Evolutionary conservation across 2,797 vertebrate species (phyloP), one percentile per base, ranked within the genome.

Genomic region (Nannoperca obscura): DNA sequence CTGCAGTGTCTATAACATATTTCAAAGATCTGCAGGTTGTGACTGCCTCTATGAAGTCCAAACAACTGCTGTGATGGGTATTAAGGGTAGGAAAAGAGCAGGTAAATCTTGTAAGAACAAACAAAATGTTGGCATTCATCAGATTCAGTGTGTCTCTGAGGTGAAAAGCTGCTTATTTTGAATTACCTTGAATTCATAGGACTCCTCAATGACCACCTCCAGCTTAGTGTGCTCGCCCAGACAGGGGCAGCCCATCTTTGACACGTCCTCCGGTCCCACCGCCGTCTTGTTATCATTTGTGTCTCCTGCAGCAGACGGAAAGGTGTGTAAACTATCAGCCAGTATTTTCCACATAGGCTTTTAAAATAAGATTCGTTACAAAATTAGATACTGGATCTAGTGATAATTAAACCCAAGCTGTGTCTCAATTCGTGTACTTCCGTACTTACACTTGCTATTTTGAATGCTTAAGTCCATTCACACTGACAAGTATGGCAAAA

Each of bases 161-260:
- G 40, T 62, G 15, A 70, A 50, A 42, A 49, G 5, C 10, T 50
- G 32, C 13, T 66, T 32, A n/a, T 79, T 32, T 38, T 55, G 12
- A 57, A 38, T 88, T 91, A 96, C 96, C 95, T 97, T 97, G 83
- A 97, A 97, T 76, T 97, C 96, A 20, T 97, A 97, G 0, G 96
- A 97, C 80, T 97, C 96, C 74, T 97, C 96, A 44, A 97, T 97
- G 65, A 97, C 92, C 67, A 97, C 95, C 80, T 97, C 96, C 84
- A 96, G 93, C 74, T 92, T 95, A 5, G 93, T 93, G 86, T 96
- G 95, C 71, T 97, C 96, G 30, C 96, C 96, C 78, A 97, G 88
- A 74, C 89, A 93, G 2, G 96, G 96, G 44, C 96, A 96, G 57
- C 96, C 96, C 94, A 94, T 96, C 93, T 93, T 95, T 20, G 93